Evolutionary conservation across 2,113 vertebrate species (phyloP), one percentile per base, ranked within the genome.

Genomic region (Rynchops niger): DNA sequence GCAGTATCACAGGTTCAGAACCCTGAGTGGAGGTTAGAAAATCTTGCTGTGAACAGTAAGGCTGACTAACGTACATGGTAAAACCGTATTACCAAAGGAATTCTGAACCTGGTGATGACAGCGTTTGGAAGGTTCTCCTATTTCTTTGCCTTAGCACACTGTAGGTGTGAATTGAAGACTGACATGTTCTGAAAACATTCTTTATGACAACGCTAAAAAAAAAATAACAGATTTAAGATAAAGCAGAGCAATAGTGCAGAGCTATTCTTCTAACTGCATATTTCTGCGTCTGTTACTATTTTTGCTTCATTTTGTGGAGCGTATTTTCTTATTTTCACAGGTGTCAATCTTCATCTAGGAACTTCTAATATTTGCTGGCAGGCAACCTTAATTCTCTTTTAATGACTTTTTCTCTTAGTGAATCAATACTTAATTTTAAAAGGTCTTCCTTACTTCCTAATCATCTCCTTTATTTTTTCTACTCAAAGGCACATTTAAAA

Each of bases 381-480:
- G 95, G 93, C 95, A 97, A 87, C 81, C 83, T 87, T 96, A 95
- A 96, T 97, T 97, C 95, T 96, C 88, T 95, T 97, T 96, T 96
- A 97, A 97, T 97, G 94, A 96, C 93, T 96, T 97, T 95, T 97
- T 95, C 89, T 96, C 77, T 94, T 96, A 95, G 88, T 85, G 86
- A 97, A 97, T 97, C 96, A 97, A 97, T 97, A 97, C 91, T 95
- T 96, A 97, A 97, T 97, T 97, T 97, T 95, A 94, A 97, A 97
- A 95, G 93, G 91, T 94, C 94, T 89, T 96, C 83, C 89, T 89
- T 97, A 85, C 78, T 96, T 95, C 94, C 95, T 97, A 97, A 97
- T 94, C 74, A 84, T 87, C 86, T 85, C 65, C 94, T 96, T 95
- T 95, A 96, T 92, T 97, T 94, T 97, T 93, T 69, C 66, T 91